Evolutionary conservation across 2,797 vertebrate genomes (phyloP).

Genomic region (Holocentrus rufus): DNA sequence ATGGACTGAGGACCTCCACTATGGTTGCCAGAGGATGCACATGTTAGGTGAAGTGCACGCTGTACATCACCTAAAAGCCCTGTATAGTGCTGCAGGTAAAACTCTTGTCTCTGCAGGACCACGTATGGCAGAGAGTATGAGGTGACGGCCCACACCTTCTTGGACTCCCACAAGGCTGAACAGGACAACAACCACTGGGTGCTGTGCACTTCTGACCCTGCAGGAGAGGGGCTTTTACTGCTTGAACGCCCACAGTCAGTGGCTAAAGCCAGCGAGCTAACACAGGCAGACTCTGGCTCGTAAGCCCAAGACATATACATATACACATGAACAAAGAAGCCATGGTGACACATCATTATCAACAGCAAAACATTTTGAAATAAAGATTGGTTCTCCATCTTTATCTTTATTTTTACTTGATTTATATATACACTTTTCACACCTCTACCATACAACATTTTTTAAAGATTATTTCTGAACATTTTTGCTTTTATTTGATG

Average conservation of each 20-base stretch:
- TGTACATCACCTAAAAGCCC: neutral
- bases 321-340: neutral
- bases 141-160: slow-evolving; percentile 87
- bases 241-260: slow-evolving; percentile 52
- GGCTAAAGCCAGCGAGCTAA: slow-evolving; percentile 9
- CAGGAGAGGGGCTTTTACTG: slow-evolving; percentile 59
- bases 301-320: neutral
- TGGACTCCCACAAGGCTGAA: slow-evolving; percentile 88
- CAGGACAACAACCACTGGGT: slow-evolving; percentile 90
- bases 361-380: slow-evolving; percentile 6
- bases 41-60: neutral
- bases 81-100: slow-evolving; percentile 15
- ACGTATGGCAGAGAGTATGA: slow-evolving; percentile 89
- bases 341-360: too few species aligned
- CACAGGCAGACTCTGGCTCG: slow-evolving; percentile 13
- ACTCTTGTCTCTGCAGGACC: slow-evolving; percentile 80
- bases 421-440: too few species aligned
- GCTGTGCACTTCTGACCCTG: slow-evolving; percentile 83
- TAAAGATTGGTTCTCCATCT: slow-evolving; percentile 19
- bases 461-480: too few species aligned
- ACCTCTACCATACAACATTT: too few species aligned
- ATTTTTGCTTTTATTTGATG: too few species aligned
- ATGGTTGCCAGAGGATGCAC: slow-evolving; percentile 13
- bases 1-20: neutral
- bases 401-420: neutral